Base-by-base conservation (phyloP, 2,888 invertebrate species). In the Yponomeuta evonymella region DNA sequence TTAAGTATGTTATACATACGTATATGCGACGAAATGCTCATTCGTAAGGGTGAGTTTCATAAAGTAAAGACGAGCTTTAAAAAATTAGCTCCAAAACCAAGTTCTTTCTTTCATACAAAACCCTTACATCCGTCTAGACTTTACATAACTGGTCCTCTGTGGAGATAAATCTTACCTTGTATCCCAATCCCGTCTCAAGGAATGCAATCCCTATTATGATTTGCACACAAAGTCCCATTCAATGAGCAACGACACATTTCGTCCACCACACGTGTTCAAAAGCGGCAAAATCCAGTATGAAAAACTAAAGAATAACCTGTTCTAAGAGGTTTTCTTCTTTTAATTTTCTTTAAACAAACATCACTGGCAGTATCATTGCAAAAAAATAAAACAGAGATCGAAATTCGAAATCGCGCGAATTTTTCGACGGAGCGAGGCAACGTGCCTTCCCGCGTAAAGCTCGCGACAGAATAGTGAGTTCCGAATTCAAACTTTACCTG, bases 391-490 rank as follows among this genome's bases (percentile, higher is more conserved):
- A 48, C 30, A 30, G 30, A 48, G 48, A 12, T 67, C 29, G 9
- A 73, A 74, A 73, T 76, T 72, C 75, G 77, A 75, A 71, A 70
- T 73, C 71, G 70, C 72, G 68, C 72, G 15, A 58, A 58, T 58
- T 58, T 58, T 58, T 58, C 51, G 51, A 58, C 51, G 51, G 15
- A 58, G 51, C 51, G 12, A 43, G 23, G 33, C 75, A 75, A 78
- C 89, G 91, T 90, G 86, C 86, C 83, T 87, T 86, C 88, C 86
- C 89, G 91, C 90, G 89, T 83, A 86, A 88, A 86, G 90, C 85
- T 83, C 83, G 87, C 86, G 85, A 87, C 86, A 85, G 88, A 91
- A 89, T 91, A 89, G 83, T 78, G 79, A 80, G 80, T 79, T 79
- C 51, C 65, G 65, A 65, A 65, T 65, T 80, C 75, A 78, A 81